These are phyloP conservation scores for Peromyscus melanophrys DNA, from an alignment of 2,797 vertebrate species.

Conservation along the genomic window DNA sequence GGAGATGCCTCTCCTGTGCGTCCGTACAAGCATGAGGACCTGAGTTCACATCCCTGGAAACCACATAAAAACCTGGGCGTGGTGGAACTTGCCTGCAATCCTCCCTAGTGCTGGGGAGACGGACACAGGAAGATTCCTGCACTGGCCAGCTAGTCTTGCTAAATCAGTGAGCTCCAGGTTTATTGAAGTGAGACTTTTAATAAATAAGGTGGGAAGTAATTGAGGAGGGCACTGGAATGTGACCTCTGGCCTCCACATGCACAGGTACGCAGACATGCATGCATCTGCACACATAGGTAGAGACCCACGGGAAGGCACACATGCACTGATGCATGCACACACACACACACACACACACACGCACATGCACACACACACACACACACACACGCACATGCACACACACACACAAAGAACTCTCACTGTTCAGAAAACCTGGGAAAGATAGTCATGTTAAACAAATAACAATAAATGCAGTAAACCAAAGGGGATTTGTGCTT, in stretches of 20 bases:
- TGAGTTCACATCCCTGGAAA: not conserved
- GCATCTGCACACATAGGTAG: not conserved
- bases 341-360: no score
- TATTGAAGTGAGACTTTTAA: not conserved
- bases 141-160: not conserved
- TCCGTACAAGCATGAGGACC: not conserved
- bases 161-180: not conserved
- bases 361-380: no score
- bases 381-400: no score
- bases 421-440: not conserved
- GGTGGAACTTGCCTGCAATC: not conserved
- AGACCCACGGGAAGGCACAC: not conserved
- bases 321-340: not conserved
- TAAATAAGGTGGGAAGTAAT: not conserved
- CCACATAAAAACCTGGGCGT: not conserved
- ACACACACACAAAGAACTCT: not conserved
- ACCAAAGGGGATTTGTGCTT: not conserved
- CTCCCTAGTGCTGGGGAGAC: not conserved
- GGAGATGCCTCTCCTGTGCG: not conserved
- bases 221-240: not conserved
- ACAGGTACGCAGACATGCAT: not conserved
- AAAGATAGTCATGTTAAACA: constrained; percentile 3
- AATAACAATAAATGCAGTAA: not conserved
- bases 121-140: not conserved
- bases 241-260: not conserved